Conservation (phyloP, 2,888 invertebrate species). For the Oscheius sp. region DNA sequence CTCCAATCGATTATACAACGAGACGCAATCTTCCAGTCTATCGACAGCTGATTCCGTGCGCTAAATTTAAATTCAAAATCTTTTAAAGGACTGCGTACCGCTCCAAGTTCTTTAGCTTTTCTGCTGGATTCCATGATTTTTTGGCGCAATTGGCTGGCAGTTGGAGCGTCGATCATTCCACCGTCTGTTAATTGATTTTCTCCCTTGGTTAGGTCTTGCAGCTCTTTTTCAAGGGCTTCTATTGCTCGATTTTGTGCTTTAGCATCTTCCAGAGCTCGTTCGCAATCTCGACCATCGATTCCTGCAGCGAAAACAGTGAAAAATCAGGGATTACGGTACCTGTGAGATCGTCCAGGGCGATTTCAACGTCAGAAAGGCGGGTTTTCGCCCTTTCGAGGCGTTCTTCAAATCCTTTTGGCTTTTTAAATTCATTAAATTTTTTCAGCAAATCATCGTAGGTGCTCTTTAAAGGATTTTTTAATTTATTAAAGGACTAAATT, state of each 20-base stretch:
- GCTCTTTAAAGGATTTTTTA: conserved; percentile 38
- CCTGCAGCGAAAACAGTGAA: conserved; percentile 28
- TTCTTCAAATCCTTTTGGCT: conserved; percentile 64
- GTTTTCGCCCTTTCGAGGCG: conserved; percentile 48
- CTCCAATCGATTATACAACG: conserved; percentile 43
- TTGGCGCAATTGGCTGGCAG: conserved; percentile 36
- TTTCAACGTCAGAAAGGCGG: conserved; percentile 58
- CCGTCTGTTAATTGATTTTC: conserved; percentile 38
- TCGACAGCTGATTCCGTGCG: conserved; percentile 57
- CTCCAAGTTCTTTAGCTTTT: conserved; percentile 47
- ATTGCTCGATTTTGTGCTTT: conserved; percentile 39
- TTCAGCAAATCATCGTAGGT: conserved; percentile 47
- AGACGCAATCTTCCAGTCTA: conserved; percentile 62
- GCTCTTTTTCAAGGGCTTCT: conserved; percentile 28
- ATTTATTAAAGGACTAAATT: background rate
- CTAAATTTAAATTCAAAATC: conserved; percentile 30
- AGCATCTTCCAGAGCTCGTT: conserved; percentile 52
- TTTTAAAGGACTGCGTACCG: conserved; percentile 7
- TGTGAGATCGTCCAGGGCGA: conserved; percentile 65
- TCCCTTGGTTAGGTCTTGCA: conserved; percentile 40
- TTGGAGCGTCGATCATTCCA: conserved; percentile 56
- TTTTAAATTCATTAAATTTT: conserved; percentile 64
- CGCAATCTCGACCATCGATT: conserved; percentile 52
- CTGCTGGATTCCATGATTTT: conserved; percentile 46
- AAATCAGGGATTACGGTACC: conserved; percentile 21